phyloP scores from a whole-genome alignment of 1,140 invertebrate species.

The Cotesia glomerata region DNA sequence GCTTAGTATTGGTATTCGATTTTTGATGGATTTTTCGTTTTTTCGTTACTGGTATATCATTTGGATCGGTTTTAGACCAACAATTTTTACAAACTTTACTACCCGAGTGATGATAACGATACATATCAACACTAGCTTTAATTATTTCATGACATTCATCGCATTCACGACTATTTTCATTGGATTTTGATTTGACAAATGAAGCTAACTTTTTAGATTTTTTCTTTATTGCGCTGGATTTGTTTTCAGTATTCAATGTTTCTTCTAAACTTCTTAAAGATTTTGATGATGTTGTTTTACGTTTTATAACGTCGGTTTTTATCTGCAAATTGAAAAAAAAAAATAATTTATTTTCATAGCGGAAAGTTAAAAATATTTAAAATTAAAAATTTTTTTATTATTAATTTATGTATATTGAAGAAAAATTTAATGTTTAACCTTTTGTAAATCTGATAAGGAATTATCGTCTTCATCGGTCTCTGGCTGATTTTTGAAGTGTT shows the following conservation, averaged over 20 bases:
- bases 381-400: no score
- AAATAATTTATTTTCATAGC: background rate
- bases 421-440: conserved; percentile 36
- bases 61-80: conserved; percentile 46
- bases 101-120: conserved; percentile 45
- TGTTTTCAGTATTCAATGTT: conserved; percentile 42
- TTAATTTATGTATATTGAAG: no score
- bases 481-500: conserved; percentile 38
- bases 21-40: conserved; percentile 16
- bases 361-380: no score
- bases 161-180: conserved; percentile 33
- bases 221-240: background rate
- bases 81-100: conserved; percentile 51
- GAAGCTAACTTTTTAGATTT: conserved; percentile 19
- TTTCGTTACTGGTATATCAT: conserved; percentile 9
- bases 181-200: background rate
- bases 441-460: conserved; percentile 40
- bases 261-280: conserved; percentile 30
- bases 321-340: conserved; percentile 12
- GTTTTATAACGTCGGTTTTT: conserved; percentile 42
- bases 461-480: conserved; percentile 34
- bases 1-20: conserved; percentile 36
- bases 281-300: conserved; percentile 49
- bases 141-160: conserved; percentile 42
- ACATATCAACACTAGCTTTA: conserved; percentile 41